These are phyloP conservation scores for Clostera curtula DNA, from an alignment of 2,888 invertebrate genomes.

Conservation along the genomic window DNA sequence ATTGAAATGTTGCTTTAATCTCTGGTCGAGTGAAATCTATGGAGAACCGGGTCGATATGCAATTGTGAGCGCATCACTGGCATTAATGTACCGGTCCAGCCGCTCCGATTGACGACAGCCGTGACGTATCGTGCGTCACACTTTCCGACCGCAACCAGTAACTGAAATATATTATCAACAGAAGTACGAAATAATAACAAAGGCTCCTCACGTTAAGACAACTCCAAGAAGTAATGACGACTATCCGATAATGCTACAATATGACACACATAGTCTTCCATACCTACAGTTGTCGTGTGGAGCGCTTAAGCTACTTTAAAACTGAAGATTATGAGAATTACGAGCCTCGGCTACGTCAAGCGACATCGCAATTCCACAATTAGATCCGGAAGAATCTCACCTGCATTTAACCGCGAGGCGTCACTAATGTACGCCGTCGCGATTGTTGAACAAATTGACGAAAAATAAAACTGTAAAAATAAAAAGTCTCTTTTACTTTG, in stretches of 20 bases:
- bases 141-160: slow-evolving; percentile 45
- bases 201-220: slow-evolving; percentile 23
- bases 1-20: slow-evolving; percentile 27
- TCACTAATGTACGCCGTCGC: slow-evolving; percentile 39
- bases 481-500: slow-evolving; percentile 17
- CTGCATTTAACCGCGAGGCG: slow-evolving; percentile 39
- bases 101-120: slow-evolving; percentile 64
- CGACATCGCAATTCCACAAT: slow-evolving; percentile 48
- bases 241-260: too few relatives aligned
- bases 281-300: too few relatives aligned
- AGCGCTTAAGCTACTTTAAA: too few relatives aligned
- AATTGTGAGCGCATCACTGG: slow-evolving; percentile 48
- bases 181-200: slow-evolving; percentile 37
- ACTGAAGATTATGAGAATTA: too few relatives aligned
- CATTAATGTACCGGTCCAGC: slow-evolving; percentile 33
- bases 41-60: slow-evolving; percentile 54
- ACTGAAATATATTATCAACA: slow-evolving; percentile 31
- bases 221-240: too few relatives aligned
- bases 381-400: slow-evolving; percentile 63
- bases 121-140: slow-evolving; percentile 54
- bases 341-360: slow-evolving; percentile 17
- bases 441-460: slow-evolving; percentile 34
- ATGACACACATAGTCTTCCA: too few relatives aligned
- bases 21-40: slow-evolving; percentile 33
- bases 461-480: slow-evolving; percentile 31